Evolutionary conservation across 2,888 invertebrate genomes (phyloP), one percentile per base, ranked within the genome.

Genomic region (Schizotus pectinicornis): DNA sequence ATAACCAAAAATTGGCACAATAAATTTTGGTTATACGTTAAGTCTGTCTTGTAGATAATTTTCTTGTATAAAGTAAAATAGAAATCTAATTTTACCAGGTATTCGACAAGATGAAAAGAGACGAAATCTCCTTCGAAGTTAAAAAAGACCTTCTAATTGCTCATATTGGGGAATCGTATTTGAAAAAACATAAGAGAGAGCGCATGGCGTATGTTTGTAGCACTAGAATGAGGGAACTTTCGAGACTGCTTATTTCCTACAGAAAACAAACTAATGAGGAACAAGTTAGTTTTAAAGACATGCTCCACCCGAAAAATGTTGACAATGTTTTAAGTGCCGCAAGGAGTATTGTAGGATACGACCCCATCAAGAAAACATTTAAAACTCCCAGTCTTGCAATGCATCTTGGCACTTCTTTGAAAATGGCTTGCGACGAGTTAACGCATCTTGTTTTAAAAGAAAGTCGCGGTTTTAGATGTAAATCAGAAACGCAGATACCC

Each of bases 321-420:
- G 65, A 69, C 11, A 47, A 7, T 30, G 58, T 68, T 31, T 1
- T 67, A 32, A 38, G 33, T 33, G 65, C 67, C n/a, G 43, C 46
- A 11, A 66, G 67, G 56, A n/a, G 50, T 33, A 58, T 69, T 56
- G 51, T 48, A 7, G 68, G 65, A 14, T 69, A 63, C 56, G 56
- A 70, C 50, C 57, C 57, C 9, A 7, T 49, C 12, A 61, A 61
- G 42, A 68, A 70, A 63, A 67, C 61, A 7, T 70, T 64, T 47
- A 61, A 59, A 14, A 36, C 62, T 9, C 68, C 66, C 30, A 69
- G 70, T 42, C 41, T 70, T 3, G 68, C 67, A 1, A 62, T 69
- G 62, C 67, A 68, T 52, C 50, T 67, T 35, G 67, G 68, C 1
- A 67, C 63, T 6, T 67, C 57, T 11, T 54, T 68, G 33, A 69